Base-by-base conservation (phyloP, 1,140 invertebrate species). In the Microplitis demolitor region DNA sequence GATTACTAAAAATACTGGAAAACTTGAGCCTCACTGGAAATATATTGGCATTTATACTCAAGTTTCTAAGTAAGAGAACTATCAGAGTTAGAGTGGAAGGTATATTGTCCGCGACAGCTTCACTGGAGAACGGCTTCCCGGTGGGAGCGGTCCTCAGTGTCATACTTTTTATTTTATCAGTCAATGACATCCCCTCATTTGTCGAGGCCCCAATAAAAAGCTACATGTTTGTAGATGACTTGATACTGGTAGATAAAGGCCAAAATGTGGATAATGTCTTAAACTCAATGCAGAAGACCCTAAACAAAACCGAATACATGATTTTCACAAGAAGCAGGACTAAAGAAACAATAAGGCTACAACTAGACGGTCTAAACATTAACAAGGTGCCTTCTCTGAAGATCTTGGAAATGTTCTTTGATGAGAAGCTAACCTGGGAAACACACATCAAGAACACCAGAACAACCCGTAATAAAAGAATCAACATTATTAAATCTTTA, bases 371-470 rank as follows among this genome's bases (percentile, higher is more conserved):
- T 4, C 8, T 9, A 11, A 9, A n/a, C 4, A 45, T 39, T 9
- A 45, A 50, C 14, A 50, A 66, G n/a, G 9, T 24, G 0, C 4
- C 3, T 6, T 34, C 11, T 14, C 3, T 74, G 3, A 76, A 74
- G 71, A 75, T 78, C 16, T 53, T 78, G 4, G 77, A 75, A 33
- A 34, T 78, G 8, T 72, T 11, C 4, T 77, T 78, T 53, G 73
- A 77, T 14, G 14, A n/a, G 0, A 78, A 76, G 39, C 33, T 79
- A 53, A 71, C 69, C 13, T 79, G 75, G 72, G 66, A 71, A 71
- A 4, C 33, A 24, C 74, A 78, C 58, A 75, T 78, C 16, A 73
- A 66, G 24, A n/a, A 66, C 37, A 14, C 75, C 13, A 78, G 71
- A 66, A 56, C 24, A 24, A 62, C 71, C 11, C 76, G 72, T 45